These are phyloP conservation scores for Mustela lutreola DNA, from an alignment of 2,113 vertebrate species.

Conservation along the genomic window DNA sequence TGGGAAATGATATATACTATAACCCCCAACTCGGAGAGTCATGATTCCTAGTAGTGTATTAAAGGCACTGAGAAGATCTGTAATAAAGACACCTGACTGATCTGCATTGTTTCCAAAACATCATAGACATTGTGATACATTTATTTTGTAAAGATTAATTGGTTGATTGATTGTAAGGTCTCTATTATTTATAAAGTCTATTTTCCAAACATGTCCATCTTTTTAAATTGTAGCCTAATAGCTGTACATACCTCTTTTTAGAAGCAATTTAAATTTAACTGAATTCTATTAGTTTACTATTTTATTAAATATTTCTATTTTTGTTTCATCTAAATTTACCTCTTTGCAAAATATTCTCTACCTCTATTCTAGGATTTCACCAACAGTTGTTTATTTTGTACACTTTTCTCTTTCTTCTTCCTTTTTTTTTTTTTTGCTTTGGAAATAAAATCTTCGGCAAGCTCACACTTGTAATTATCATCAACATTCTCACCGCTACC, in stretches of 20 bases:
- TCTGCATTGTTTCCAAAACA: not conserved
- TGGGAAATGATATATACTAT: not conserved
- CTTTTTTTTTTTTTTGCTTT: not conserved
- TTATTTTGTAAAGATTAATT: not conserved
- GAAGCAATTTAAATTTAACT: conserved; percentile 28
- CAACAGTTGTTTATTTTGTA: conserved; percentile 2
- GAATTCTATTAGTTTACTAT: not conserved
- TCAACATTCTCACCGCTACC: not conserved
- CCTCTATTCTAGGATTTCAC: not conserved
- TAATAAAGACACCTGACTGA: not conserved
- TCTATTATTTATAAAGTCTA: not conserved
- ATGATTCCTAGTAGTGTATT: not conserved
- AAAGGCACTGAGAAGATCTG: not conserved
- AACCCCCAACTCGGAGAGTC: not conserved
- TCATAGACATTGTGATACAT: not conserved
- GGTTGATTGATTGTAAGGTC: not conserved
- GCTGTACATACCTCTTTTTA: not conserved
- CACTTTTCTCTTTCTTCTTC: not conserved
- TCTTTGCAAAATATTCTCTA: not conserved
- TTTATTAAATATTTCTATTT: conserved; percentile 14
- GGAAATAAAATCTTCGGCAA: not conserved
- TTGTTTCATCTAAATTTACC: conserved; percentile 18
- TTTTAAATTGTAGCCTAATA: not conserved
- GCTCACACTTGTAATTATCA: not conserved
- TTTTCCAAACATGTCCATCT: not conserved